phyloP scores from a whole-genome alignment of 2,888 invertebrate genomes.

The Orthosia incerta region DNA sequence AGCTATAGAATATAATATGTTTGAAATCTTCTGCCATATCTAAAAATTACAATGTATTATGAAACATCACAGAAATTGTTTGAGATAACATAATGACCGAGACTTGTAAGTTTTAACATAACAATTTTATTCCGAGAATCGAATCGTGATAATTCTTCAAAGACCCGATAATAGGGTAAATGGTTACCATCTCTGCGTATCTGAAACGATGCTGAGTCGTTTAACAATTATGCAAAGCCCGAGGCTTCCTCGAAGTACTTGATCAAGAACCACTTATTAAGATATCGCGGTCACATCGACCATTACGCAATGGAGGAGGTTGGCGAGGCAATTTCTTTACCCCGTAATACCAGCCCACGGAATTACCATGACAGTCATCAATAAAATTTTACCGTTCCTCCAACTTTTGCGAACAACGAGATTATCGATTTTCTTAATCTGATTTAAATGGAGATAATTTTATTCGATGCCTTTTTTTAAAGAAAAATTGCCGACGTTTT shows the following conservation, averaged over 20 bases:
- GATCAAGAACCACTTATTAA: conserved; percentile 89
- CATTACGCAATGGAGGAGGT: conserved; percentile 81
- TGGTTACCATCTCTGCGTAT: conserved; percentile 64
- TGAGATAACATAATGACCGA: conserved; percentile 57
- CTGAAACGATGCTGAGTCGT: conserved; percentile 68
- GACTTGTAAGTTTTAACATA: conserved; percentile 57
- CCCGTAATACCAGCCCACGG: conserved; percentile 74
- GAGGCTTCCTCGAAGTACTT: conserved; percentile 78
- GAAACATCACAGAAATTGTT: conserved; percentile 53
- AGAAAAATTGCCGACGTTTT: conserved; percentile 13
- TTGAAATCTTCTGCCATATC: conserved; percentile 32
- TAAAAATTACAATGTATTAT: conserved; percentile 37
- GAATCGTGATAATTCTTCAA: conserved; percentile 60
- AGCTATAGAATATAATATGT: conserved; percentile 33
- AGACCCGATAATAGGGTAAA: conserved; percentile 66
- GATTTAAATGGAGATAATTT: conserved; percentile 68
- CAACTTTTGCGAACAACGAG: conserved; percentile 78
- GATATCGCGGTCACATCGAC: conserved; percentile 88
- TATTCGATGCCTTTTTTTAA: conserved; percentile 37
- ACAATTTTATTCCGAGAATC: conserved; percentile 62
- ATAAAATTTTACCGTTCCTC: conserved; percentile 84
- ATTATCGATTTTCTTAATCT: conserved; percentile 80
- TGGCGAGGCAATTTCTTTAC: conserved; percentile 78
- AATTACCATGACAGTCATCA: conserved; percentile 84
- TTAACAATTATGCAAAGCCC: conserved; percentile 88